phyloP scores from a whole-genome alignment of 2,113 vertebrate genomes.

The Peromyscus maniculatus region DNA sequence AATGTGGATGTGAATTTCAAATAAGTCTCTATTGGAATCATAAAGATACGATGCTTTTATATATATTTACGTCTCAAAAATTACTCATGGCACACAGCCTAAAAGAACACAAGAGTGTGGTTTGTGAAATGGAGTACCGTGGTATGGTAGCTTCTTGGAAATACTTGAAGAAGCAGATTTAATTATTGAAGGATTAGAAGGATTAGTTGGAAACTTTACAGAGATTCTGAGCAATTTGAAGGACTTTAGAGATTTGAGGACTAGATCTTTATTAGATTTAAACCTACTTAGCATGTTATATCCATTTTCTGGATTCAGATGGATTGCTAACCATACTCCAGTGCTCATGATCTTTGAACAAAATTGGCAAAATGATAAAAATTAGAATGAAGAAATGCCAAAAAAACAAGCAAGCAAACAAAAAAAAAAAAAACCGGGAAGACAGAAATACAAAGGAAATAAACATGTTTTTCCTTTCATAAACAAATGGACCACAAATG shows the following conservation, averaged over 20 bases:
- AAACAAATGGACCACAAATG: neutral
- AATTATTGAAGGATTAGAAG: slow-evolving; percentile 55
- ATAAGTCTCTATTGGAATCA: neutral
- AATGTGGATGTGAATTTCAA: neutral
- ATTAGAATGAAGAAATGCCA: slow-evolving; percentile 6
- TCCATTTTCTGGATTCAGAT: slow-evolving; percentile 24
- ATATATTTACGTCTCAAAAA: neutral
- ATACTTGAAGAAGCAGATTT: slow-evolving; percentile 49
- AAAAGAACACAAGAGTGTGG: neutral
- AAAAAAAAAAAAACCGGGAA: too few species aligned
- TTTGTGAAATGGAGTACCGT: neutral
- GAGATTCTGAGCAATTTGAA: slow-evolving; percentile 60
- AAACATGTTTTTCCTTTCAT: neutral
- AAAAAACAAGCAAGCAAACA: too few species aligned
- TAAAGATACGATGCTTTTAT: neutral
- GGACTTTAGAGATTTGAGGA: slow-evolving; percentile 44
- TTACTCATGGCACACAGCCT: neutral
- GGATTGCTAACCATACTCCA: neutral
- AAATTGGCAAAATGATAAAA: slow-evolving; percentile 18
- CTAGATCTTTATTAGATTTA: slow-evolving; percentile 58
- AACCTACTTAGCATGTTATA: slow-evolving; percentile 40
- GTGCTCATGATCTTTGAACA: neutral
- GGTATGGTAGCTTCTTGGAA: neutral
- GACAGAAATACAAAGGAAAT: neutral
- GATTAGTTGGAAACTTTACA: slow-evolving; percentile 36